Evolutionary conservation across 2,888 invertebrate species (phyloP), one percentile per base, ranked within the genome.

Genomic region (Portevinia maculata): DNA sequence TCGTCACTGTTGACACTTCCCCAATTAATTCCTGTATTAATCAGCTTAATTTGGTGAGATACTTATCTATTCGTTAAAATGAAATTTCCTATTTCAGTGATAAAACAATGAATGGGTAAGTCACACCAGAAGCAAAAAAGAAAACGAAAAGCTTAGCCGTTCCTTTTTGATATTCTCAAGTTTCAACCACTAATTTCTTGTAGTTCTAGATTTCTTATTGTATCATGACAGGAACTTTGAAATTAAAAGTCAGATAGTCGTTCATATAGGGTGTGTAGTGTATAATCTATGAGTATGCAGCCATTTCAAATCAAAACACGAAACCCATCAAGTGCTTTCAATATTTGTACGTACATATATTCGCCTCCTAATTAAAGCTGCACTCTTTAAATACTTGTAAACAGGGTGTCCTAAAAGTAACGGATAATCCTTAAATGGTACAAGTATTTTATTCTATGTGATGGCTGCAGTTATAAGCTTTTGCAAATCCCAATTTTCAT

Each of bases 301-400:
- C 32, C 13, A 32, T 64, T 17, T 41, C 46, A 52, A 65, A 65
- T 52, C 64, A 65, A 65, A 65, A 52, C 19, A 52, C n/a, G 64
- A 65, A 65, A 28, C 64, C 64, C 30, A 30, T 52, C 50, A 65
- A 65, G 64, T 65, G 64, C n/a, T 9, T 39, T 52, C 17, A 28
- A 39, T 30, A 48, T 24, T 37, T 15, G 24, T 32, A 28, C 13
- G n/a, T n/a, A n/a, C n/a, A n/a, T n/a, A n/a, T n/a, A n/a, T n/a
- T n/a, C n/a, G 28, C 4, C 15, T 1, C 7, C 30, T 44, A 46
- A n/a, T 46, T 60, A 1, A 60, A 60, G 21, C 46, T n/a, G 24
- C n/a, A 17, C 34, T 11, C 24, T 34, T 21, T 9, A 46, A 28
- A 30, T 17, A 17, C 24, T 3, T 24, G 24, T 24, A 24, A 24